These are phyloP conservation scores for Apamea sordens DNA, from an alignment of 2,888 invertebrate genomes.

Conservation along the genomic window DNA sequence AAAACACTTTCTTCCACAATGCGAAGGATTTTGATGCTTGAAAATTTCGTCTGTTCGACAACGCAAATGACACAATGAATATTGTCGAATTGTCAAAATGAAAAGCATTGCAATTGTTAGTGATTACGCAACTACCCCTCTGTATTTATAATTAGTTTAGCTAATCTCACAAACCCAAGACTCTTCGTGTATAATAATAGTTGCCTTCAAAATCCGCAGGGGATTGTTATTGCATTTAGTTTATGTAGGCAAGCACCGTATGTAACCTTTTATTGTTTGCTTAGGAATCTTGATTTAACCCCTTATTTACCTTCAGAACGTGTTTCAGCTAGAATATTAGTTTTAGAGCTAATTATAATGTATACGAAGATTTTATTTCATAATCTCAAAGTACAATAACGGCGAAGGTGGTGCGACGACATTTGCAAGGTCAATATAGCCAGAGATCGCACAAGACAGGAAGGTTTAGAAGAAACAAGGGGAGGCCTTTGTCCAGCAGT, in stretches of 20 bases:
- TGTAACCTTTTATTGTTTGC: conserved; percentile 45
- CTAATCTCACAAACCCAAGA: conserved; percentile 9
- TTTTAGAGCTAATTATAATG: conserved; percentile 12
- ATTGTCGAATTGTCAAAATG: not conserved
- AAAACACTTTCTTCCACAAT: no score
- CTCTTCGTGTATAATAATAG: conserved; percentile 16
- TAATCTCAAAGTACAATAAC: conserved; percentile 10
- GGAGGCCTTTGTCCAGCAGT: no score
- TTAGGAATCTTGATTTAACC: conserved; percentile 48
- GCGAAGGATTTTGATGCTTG: no score
- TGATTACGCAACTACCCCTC: not conserved
- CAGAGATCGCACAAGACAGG: no score
- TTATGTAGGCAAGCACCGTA: conserved; percentile 24
- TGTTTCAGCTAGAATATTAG: conserved; percentile 28
- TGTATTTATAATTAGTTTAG: conserved; percentile 7
- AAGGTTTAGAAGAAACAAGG: no score
- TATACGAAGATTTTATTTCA: conserved; percentile 1
- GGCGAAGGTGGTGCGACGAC: no score
- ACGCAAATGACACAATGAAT: no score
- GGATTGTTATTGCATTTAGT: conserved; percentile 49
- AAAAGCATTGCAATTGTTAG: not conserved
- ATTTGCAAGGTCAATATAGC: no score
- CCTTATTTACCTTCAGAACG: conserved; percentile 39
- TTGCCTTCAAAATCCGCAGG: conserved; percentile 37
- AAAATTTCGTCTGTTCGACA: no score